phyloP scores from a whole-genome alignment of 2,888 invertebrate genomes.

The Lissonota sp. region DNA sequence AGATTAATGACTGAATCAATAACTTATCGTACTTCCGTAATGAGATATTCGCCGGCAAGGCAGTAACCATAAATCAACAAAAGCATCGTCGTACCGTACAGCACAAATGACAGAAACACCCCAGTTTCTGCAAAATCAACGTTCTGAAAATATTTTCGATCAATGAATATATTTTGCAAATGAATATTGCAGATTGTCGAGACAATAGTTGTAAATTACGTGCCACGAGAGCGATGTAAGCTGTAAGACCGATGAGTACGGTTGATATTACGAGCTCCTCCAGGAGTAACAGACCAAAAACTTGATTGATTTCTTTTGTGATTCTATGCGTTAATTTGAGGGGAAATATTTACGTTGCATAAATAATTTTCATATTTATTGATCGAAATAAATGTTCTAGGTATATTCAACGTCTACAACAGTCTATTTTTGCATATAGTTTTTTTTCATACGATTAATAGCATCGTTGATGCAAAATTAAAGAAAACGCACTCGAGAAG shows the following conservation, averaged over 20 bases:
- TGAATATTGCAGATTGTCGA: neutral
- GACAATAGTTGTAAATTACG: neutral
- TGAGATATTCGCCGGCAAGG: constrained; percentile 61
- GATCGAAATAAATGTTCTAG: too few relatives aligned
- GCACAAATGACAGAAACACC: constrained; percentile 46
- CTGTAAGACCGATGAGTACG: constrained; percentile 54
- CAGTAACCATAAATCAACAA: constrained; percentile 60
- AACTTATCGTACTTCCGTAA: constrained; percentile 47
- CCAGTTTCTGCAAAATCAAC: constrained; percentile 35
- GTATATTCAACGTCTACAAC: too few relatives aligned
- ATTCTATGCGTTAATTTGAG: constrained; percentile 1
- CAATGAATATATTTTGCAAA: neutral
- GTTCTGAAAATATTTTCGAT: constrained; percentile 33
- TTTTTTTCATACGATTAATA: too few relatives aligned
- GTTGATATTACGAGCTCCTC: constrained; percentile 54
- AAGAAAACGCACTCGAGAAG: constrained; percentile 29
- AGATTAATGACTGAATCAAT: neutral
- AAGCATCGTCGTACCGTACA: constrained; percentile 50
- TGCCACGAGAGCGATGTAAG: constrained; percentile 56
- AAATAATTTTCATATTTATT: too few relatives aligned
- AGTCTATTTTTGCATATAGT: too few relatives aligned
- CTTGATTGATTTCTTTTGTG: constrained; percentile 39
- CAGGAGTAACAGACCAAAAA: constrained; percentile 38
- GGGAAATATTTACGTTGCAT: neutral
- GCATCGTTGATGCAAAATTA: neutral